Percentiles rank a stretch among this genome's conserved stretches.
phyloP scores from a whole-genome alignment of 2,888 invertebrate genomes.

The Choristoneura rosaceana region DNA sequence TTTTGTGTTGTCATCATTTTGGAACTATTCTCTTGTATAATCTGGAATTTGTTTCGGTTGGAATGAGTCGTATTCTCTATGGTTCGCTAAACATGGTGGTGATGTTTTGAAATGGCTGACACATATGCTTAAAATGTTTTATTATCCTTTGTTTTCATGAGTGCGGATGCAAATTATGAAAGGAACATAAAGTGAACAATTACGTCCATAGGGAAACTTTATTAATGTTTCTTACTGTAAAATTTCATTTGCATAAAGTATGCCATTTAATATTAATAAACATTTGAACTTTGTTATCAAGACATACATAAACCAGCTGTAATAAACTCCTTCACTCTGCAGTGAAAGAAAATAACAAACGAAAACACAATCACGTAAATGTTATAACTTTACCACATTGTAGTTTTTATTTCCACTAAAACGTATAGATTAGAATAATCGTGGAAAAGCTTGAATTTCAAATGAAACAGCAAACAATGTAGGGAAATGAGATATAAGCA shows the following conservation, averaged over 20 bases:
- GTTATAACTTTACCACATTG: slow-evolving; percentile 1
- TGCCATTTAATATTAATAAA: not conserved
- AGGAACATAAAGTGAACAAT: not conserved
- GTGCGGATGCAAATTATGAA: not conserved
- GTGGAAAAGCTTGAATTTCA: slow-evolving; percentile 32
- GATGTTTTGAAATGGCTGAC: not conserved
- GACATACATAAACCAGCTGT: not conserved
- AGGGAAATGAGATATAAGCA: slow-evolving; percentile 63
- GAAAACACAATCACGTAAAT: not conserved
- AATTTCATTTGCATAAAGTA: not conserved
- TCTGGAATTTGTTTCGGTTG: slow-evolving; percentile 1
- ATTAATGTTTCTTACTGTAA: not conserved
- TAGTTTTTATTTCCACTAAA: slow-evolving; percentile 24
- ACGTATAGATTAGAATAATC: slow-evolving; percentile 32
- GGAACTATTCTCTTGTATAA: slow-evolving; percentile 10
- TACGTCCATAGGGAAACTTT: no score
- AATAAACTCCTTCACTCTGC: not conserved
- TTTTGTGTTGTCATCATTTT: slow-evolving; percentile 36
- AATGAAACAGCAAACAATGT: slow-evolving; percentile 43
- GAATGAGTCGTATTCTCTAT: not conserved
- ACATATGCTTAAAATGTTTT: not conserved
- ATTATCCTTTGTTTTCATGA: not conserved
- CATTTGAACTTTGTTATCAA: not conserved
- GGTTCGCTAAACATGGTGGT: not conserved
- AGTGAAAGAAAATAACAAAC: not conserved